Evolutionary conservation across 2,113 vertebrate species (phyloP).

Genomic region (Podarcis muralis): DNA sequence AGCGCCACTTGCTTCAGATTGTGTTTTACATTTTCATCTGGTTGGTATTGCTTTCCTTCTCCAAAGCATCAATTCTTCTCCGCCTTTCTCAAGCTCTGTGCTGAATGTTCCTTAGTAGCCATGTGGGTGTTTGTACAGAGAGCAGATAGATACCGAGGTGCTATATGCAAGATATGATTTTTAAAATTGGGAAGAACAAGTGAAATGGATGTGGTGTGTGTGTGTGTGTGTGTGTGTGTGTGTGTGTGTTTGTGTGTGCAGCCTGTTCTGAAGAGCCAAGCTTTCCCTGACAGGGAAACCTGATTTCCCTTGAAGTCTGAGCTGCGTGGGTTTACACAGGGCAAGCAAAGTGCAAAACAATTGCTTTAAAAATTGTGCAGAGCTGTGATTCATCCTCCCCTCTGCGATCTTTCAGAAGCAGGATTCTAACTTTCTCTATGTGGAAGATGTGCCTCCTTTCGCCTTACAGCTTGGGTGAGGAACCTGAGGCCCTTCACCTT

Average conservation of each 20-base stretch:
- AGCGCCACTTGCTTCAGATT: neutral
- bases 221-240: constrained; percentile 6
- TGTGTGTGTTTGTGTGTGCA: constrained; percentile 22
- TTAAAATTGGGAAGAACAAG: neutral
- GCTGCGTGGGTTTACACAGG: constrained; percentile 42
- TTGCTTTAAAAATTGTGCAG: neutral
- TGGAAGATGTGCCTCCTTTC: too few relatives aligned
- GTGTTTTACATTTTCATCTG: neutral
- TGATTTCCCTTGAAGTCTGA: constrained; percentile 58
- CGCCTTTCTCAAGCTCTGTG: rapidly evolving
- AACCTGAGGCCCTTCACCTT: too few relatives aligned
- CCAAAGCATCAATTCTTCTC: neutral
- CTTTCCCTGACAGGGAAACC: constrained; percentile 21
- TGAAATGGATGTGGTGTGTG: constrained; percentile 3
- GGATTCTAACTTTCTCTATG: rapidly evolving
- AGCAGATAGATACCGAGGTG: constrained; percentile 17
- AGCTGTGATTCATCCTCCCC: constrained; percentile 11
- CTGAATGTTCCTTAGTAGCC: neutral
- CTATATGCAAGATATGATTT: rapidly evolving
- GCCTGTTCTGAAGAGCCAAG: neutral
- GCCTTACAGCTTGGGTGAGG: too few relatives aligned
- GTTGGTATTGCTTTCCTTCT: neutral
- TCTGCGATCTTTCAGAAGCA: neutral
- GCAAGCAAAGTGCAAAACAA: constrained; percentile 20
- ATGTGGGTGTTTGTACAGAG: constrained; percentile 18